Percentiles rank a stretch among this genome's conserved stretches.
These are phyloP conservation scores for Lycophotia porphyrea DNA, from an alignment of 2,888 invertebrate genomes.

Conservation along the genomic window DNA sequence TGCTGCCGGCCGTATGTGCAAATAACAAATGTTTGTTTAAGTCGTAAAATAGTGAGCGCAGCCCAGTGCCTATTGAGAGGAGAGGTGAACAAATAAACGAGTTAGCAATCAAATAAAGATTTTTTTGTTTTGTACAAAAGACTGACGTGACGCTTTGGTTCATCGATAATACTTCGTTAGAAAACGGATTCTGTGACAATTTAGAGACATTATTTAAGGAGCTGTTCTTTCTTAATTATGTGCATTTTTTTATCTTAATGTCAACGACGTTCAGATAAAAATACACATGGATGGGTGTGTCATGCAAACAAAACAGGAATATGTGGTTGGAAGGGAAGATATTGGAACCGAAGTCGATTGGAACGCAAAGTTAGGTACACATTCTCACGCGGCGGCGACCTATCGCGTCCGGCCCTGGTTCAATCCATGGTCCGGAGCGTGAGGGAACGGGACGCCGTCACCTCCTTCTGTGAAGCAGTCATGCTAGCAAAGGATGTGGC, in stretches of 20 bases:
- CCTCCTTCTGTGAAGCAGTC: no score
- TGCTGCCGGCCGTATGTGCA: conserved; percentile 54
- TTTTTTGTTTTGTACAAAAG: conserved; percentile 57
- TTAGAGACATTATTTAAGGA: conserved; percentile 4
- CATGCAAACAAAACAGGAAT: no score
- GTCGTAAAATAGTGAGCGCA: conserved; percentile 66
- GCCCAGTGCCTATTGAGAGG: conserved; percentile 64
- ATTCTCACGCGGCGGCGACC: no score
- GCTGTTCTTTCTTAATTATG: background rate
- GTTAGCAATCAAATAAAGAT: conserved; percentile 41
- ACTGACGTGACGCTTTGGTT: conserved; percentile 1
- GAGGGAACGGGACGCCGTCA: no score
- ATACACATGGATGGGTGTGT: no score
- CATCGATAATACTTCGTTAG: conserved; percentile 3
- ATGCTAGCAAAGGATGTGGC: no score
- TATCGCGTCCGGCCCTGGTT: no score
- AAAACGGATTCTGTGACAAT: conserved; percentile 14
- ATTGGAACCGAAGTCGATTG: no score
- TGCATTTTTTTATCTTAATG: background rate
- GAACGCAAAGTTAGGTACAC: background rate
- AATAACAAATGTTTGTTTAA: conserved; percentile 67
- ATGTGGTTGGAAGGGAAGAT: background rate
- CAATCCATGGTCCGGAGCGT: no score
- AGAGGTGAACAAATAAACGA: conserved; percentile 69
- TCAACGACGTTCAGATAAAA: no score